Percentiles rank a stretch among this genome's conserved stretches.
These are phyloP conservation scores for Bucorvus abyssinicus DNA, from an alignment of 2,797 vertebrate species.

Conservation along the genomic window DNA sequence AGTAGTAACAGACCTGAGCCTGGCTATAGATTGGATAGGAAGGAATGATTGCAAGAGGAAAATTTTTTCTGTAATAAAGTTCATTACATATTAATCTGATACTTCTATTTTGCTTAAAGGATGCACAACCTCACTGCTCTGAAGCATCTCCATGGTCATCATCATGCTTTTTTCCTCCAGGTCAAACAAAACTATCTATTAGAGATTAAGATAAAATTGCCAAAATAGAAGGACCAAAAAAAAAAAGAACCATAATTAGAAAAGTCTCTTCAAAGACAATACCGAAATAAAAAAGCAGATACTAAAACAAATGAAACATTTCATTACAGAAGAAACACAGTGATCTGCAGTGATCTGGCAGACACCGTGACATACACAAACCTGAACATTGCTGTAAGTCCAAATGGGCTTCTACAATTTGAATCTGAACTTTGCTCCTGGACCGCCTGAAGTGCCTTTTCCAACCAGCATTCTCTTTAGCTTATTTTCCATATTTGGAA, in stretches of 20 bases:
- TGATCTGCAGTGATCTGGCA: neutral
- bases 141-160: neutral
- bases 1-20: neutral
- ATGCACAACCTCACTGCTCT: neutral
- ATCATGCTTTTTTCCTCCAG: neutral
- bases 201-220: neutral
- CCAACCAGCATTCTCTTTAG: neutral
- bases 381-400: neutral
- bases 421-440: neutral
- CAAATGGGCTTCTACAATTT: neutral
- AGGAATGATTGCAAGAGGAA: neutral
- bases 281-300: neutral
- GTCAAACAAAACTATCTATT: neutral
- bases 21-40: neutral
- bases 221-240: neutral
- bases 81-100: neutral
- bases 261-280: neutral
- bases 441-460: neutral
- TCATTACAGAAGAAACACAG: neutral
- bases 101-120: neutral
- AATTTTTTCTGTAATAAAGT: neutral
- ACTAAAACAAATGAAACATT: neutral
- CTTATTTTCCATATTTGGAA: neutral
- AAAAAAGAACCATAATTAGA: neutral
- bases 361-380: neutral